Base-by-base conservation (phyloP, 2,888 invertebrate genomes). In the Chydorus sphaericus region DNA sequence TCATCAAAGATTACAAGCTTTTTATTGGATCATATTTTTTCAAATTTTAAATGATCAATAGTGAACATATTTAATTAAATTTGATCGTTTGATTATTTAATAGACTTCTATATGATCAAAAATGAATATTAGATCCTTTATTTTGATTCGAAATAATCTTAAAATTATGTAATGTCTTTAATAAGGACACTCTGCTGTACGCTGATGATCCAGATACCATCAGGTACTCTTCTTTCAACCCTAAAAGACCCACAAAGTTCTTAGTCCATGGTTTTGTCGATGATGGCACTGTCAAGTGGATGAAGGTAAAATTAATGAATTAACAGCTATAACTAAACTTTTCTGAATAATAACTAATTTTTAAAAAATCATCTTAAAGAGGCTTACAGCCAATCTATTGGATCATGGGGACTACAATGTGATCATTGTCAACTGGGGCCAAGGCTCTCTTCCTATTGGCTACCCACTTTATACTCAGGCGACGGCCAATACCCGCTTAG, bases 211-310 rank as follows among this genome's bases (percentile, higher is more conserved):
- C 37, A 3, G 56, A 51, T 39, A 60, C 50, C 28, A 58, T 58
- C 10, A 53, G 31, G 18, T 57, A 48, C 54, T 60, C 26, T 5
- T 29, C 38, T 4, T 86, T 86, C 66, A 79, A 80, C 66, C 75
- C 84, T 1, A 75, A 77, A 60, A 79, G 80, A 63, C 78, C 80
- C 60, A 84, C 84, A 10, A 89, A 88, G 71, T 80, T 91, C 70
- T 84, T 91, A 58, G 83, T 88, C 61, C 90, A 90, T 66, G 90
- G 90, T 31, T 90, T 90, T 68, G 84, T 88, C 61, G 89, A 90
- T 68, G 86, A 86, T 2, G 87, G 87, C 7, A 76, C 85, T 54
- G 85, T 84, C 59, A 82, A 82, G 65, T 91, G 91, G 91, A 68
- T 75, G 14, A 70, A 71, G 65, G 86, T 85, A 69, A 75, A 71